Percentiles rank a stretch among this genome's conserved stretches.
Evolutionary conservation across 1,140 invertebrate genomes (phyloP).

Genomic region (Achatina immaculata): DNA sequence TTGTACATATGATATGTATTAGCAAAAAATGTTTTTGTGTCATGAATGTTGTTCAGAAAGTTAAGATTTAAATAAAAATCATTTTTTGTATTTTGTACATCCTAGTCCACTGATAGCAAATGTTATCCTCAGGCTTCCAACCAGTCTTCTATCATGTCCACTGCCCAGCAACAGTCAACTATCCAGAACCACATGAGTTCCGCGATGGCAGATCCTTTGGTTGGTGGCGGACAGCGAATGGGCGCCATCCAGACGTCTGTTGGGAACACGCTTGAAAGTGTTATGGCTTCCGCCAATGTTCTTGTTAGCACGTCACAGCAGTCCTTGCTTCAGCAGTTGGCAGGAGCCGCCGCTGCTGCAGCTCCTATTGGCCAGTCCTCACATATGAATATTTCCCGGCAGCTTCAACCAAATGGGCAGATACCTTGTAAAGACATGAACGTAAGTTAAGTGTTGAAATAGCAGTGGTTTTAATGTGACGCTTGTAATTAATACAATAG

Average conservation of each 20-base stretch:
- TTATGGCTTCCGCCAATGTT: not conserved
- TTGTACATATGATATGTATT: too few relatives aligned
- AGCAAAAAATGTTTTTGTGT: too few relatives aligned
- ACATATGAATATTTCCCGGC: conserved; percentile 3
- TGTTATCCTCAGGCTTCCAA: conserved; percentile 2
- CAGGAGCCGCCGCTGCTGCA: conserved; percentile 12
- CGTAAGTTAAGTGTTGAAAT: too few relatives aligned
- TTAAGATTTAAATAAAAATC: too few relatives aligned
- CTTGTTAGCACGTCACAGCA: conserved; percentile 20
- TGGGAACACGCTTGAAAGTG: conserved; percentile 4
- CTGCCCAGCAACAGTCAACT: conserved; percentile 16
- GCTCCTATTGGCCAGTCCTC: conserved; percentile 1
- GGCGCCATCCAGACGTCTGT: not conserved
- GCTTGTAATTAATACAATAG: too few relatives aligned
- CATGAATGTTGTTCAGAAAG: too few relatives aligned
- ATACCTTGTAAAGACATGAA: conserved; percentile 18
- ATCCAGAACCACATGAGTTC: conserved; percentile 29
- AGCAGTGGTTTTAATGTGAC: too few relatives aligned
- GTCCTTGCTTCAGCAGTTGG: conserved; percentile 18
- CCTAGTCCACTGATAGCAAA: too few relatives aligned
- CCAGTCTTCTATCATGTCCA: conserved; percentile 8
- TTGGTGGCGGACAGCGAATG: conserved; percentile 6
- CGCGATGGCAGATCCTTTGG: not conserved
- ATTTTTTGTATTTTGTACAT: too few relatives aligned
- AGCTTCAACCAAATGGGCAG: conserved; percentile 20